These are phyloP conservation scores for Orchesella flavescens DNA, from an alignment of 2,888 invertebrate genomes.

Conservation along the genomic window DNA sequence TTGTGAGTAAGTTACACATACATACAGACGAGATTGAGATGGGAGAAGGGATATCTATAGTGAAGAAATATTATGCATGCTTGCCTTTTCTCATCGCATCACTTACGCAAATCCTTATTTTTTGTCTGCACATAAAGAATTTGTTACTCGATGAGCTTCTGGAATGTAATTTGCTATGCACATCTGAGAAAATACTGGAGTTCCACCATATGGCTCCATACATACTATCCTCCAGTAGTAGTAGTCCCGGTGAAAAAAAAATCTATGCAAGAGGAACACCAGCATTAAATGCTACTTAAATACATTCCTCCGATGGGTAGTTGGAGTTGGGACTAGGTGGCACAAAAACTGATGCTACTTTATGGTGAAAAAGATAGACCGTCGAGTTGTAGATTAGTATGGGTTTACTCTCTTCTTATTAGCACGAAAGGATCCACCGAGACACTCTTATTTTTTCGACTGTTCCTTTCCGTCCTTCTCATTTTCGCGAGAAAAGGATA, in stretches of 20 bases:
- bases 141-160: constrained; percentile 50
- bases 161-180: constrained; percentile 59
- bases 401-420: too few relatives aligned
- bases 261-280: background rate
- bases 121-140: constrained; percentile 40
- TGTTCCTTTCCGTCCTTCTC: too few relatives aligned
- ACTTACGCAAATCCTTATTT: constrained; percentile 22
- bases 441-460: too few relatives aligned
- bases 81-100: constrained; percentile 50
- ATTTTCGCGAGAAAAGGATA: too few relatives aligned
- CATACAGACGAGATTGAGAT: background rate
- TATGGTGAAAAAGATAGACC: too few relatives aligned
- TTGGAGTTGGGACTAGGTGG: too few relatives aligned
- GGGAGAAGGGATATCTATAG: background rate
- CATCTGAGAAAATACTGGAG: constrained; percentile 17
- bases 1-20: too few relatives aligned
- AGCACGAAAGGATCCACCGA: too few relatives aligned
- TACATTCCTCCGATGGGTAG: too few relatives aligned
- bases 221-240: constrained; percentile 7
- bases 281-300: too few relatives aligned
- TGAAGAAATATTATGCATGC: constrained; percentile 55
- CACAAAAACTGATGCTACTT: too few relatives aligned
- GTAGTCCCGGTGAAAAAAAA: constrained; percentile 7
- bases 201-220: constrained; percentile 35
- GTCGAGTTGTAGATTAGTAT: too few relatives aligned